Conservation (phyloP, 2,888 invertebrate species). For the Heliconius charithonia region DNA sequence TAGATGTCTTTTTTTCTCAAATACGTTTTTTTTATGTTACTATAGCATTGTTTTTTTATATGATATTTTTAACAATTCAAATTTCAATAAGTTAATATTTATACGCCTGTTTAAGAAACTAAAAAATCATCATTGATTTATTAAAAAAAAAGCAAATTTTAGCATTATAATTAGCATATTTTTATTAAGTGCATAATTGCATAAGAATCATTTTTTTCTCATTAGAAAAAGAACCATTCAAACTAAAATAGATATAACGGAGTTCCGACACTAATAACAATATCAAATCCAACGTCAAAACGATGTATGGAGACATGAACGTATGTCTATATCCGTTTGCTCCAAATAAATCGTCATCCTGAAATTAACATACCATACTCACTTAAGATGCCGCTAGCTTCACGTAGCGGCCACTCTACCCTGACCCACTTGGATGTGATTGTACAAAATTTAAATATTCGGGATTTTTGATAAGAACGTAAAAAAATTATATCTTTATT, state of each 20-base stretch:
- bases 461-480: background rate
- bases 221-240: background rate
- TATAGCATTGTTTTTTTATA: background rate
- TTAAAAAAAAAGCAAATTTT: too few relatives aligned
- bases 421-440: constrained; percentile 49
- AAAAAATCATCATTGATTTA: too few relatives aligned
- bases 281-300: constrained; percentile 42
- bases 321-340: constrained; percentile 32
- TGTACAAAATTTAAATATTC: background rate
- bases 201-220: too few relatives aligned
- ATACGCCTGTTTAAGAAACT: too few relatives aligned
- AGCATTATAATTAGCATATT: too few relatives aligned
- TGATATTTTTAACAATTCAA: too few relatives aligned
- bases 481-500: background rate
- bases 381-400: constrained; percentile 62
- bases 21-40: background rate
- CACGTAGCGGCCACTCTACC: constrained; percentile 50
- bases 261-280: constrained; percentile 35
- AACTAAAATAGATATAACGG: background rate
- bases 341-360: constrained; percentile 63
- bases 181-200: too few relatives aligned
- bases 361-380: constrained; percentile 72
- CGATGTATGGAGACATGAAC: constrained; percentile 37
- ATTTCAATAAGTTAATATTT: too few relatives aligned
- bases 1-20: background rate